Evolutionary conservation across 2,888 invertebrate species (phyloP), one percentile per base, ranked within the genome.

Genomic region (Alloscopus bannaensis): DNA sequence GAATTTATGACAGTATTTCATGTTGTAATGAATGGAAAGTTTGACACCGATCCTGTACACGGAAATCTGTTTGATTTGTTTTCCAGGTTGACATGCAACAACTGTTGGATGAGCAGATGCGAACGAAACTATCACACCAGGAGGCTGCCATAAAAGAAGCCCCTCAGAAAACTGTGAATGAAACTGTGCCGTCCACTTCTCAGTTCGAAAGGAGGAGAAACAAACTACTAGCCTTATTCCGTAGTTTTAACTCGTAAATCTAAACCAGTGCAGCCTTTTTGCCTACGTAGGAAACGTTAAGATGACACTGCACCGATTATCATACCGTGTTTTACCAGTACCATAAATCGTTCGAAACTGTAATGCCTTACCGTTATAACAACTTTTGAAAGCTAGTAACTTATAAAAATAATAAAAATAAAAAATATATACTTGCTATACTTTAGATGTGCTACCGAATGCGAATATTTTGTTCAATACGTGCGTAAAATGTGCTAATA

Each of bases 61-160:
- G n/a, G n/a, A n/a, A n/a, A n/a, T n/a, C n/a, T n/a, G n/a, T 28
- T 45, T 31, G 50, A 20, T 22, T 66, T 71, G 62, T 80, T 64
- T 90, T 90, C 4, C 90, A 96, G 94, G 95, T 96, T 93, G 97
- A 97, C 88, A 96, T 97, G 95, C 96, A 97, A 87, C 94, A 95
- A 87, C 90, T 97, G 52, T 91, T 97, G 79, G 95, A 96, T 86
- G 96, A 96, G 87, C 97, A 97, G 88, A 93, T 97, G 91, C 93
- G 93, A 83, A 93, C 92, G 87, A 96, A 96, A 89, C 90, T 97
- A 85, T 92, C 93, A 80, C 91, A 79, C 47, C 84, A 85, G 68
- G 84, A 86, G 59, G 81, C 80, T 20, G 71, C 78, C 24, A 71
- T 78, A 24, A 81, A 83, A 65, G 84, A 84, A 45, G 47, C 65